Evolutionary conservation across 2,888 invertebrate species (phyloP).

Genomic region (Aphodius sticticus): DNA sequence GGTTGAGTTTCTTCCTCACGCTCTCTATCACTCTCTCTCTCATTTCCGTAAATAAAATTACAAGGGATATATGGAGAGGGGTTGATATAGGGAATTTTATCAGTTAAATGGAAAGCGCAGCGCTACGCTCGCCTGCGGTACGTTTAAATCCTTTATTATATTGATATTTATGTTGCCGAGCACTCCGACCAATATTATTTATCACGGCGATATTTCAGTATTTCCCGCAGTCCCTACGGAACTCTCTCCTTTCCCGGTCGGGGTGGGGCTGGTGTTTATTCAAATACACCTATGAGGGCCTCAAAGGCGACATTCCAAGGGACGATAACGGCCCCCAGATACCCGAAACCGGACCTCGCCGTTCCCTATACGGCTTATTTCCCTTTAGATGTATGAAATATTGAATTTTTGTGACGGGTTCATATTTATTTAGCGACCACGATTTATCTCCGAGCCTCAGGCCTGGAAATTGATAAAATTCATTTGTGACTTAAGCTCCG

Average conservation of each 20-base stretch:
- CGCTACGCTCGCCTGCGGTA: constrained; percentile 4
- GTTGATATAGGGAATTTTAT: not conserved
- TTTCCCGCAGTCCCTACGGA: constrained; percentile 9
- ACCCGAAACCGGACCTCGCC: not conserved
- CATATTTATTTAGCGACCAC: not conserved
- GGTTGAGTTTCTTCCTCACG: not conserved
- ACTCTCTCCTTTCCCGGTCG: not conserved
- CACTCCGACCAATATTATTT: constrained; percentile 21
- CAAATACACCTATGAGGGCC: constrained; percentile 4
- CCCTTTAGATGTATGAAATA: constrained; percentile 4
- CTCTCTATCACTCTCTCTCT: not conserved
- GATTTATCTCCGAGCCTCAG: not conserved
- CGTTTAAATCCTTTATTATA: constrained; percentile 27
- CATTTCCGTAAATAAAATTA: not conserved
- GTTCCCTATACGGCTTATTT: not conserved
- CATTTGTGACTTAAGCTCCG: not conserved
- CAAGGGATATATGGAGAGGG: not conserved
- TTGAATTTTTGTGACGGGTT: constrained; percentile 4
- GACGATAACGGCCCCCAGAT: not conserved
- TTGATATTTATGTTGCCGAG: constrained; percentile 19
- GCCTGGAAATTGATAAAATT: not conserved
- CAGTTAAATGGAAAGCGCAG: not conserved
- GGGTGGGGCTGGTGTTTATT: not conserved
- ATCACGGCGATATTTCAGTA: constrained; percentile 22
- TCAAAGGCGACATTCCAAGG: constrained; percentile 4